A percentile compares a stretch with the other conserved stretches of the same genome.
These are phyloP conservation scores for Rhagium mordax DNA, from an alignment of 2,888 invertebrate species.

Conservation along the genomic window DNA sequence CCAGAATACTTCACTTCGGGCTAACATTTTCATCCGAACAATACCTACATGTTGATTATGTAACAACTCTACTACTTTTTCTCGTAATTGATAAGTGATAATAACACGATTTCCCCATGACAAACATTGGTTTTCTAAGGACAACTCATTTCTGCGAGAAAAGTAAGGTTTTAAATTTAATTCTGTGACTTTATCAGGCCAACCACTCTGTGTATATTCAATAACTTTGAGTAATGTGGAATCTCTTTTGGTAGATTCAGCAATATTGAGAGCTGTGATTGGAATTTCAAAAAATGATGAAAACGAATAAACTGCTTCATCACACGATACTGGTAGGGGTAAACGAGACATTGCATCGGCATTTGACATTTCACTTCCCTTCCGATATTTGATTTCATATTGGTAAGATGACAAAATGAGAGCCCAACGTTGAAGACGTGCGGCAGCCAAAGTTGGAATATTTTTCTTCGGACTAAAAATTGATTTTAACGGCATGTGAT, in stretches of 20 bases:
- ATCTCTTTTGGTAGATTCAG: neutral
- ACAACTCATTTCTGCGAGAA: neutral
- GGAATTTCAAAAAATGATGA: neutral
- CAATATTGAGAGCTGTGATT: neutral
- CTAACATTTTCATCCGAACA: no score
- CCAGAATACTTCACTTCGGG: neutral
- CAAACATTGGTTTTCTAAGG: neutral
- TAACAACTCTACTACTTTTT: neutral
- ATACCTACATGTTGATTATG: neutral
- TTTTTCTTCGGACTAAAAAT: conserved; percentile 1
- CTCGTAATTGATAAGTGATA: neutral
- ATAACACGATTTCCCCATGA: no score
- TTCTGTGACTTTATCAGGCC: neutral
- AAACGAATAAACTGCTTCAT: neutral
- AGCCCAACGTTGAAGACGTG: neutral
- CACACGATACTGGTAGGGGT: neutral
- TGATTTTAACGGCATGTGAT: conserved; percentile 53
- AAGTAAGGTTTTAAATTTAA: neutral
- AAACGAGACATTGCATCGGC: neutral
- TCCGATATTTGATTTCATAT: neutral
- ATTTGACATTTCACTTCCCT: conserved; percentile 8
- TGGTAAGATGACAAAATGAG: neutral
- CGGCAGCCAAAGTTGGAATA: neutral
- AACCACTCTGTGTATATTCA: neutral
- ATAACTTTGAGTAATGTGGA: neutral